phyloP scores from a whole-genome alignment of 2,113 vertebrate species.

The Xiphophorus hellerii region DNA sequence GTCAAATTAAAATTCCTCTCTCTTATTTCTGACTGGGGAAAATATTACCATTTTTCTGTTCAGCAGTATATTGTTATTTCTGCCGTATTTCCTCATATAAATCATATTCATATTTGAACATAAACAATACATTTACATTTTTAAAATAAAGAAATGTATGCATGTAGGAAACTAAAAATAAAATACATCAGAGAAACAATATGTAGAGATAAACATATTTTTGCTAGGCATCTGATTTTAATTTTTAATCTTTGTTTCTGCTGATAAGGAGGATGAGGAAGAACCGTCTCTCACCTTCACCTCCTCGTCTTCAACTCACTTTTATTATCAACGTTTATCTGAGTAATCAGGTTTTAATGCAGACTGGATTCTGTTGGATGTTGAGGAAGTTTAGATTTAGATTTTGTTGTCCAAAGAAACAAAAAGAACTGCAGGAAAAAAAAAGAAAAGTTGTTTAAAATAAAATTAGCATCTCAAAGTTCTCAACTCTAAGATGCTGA shows the following conservation, averaged over 20 bases:
- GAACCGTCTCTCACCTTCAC: too few relatives aligned
- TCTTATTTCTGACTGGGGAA: not conserved
- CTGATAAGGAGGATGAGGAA: too few relatives aligned
- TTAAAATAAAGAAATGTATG: not conserved
- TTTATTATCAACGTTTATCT: too few relatives aligned
- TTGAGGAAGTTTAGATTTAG: not conserved
- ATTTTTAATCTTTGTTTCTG: too few relatives aligned
- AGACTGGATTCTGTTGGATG: not conserved
- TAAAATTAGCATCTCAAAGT: not conserved
- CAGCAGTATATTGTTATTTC: too few relatives aligned
- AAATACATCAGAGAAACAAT: not conserved
- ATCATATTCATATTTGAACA: not conserved
- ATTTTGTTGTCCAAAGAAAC: not conserved
- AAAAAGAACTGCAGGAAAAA: slow-evolving; percentile 4
- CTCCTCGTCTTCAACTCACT: too few relatives aligned
- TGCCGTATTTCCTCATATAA: not conserved
- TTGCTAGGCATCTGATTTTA: too few relatives aligned
- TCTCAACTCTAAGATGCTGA: not conserved
- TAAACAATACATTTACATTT: not conserved
- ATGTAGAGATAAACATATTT: not conserved
- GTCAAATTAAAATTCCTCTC: not conserved
- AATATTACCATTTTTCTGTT: not conserved
- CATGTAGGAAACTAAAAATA: not conserved
- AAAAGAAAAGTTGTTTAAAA: not conserved
- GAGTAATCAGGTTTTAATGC: not conserved